Base-by-base conservation (phyloP, 2,888 invertebrate species). In the Deilephila porcellus region DNA sequence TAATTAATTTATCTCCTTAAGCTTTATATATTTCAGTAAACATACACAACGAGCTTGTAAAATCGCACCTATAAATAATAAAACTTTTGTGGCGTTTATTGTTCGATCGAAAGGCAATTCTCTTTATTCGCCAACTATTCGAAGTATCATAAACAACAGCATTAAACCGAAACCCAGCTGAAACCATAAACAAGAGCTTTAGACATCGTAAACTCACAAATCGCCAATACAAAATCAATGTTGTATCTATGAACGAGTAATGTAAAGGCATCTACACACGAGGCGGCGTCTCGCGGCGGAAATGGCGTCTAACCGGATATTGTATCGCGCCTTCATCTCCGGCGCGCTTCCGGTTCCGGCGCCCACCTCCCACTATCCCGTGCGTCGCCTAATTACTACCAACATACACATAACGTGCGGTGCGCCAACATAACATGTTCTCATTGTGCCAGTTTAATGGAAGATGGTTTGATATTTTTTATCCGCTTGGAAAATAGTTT, bases 261-360 rank as follows among this genome's bases (percentile, higher is more conserved):
- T 77, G 74, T 75, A 76, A 85, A 88, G 89, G 86, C 85, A 81
- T 85, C 83, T 88, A 89, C 91, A 92, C 90, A 90, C 89, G 87
- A 85, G 73, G 86, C 86, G 86, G 86, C 90, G 88, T 91, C 91
- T 90, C 92, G 91, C 90, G 92, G 91, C 93, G 94, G 94, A 94
- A 93, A 93, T 93, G 91, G 93, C 93, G 92, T 91, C 92, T 91
- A 92, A 93, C 94, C 94, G 94, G 94, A 94, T 94, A 94, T 94
- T 94, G 94, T 94, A 94, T 94, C 94, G 94, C 92, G 94, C 92
- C 94, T 94, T 94, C 94, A 94, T 94, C 94, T 94, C 94, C 94
- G 94, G 94, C 89, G 86, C 79, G 90, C 92, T 92, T 93, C 93
- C 94, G 91, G 87, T 91, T 93, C 93, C 92, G 89, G 86, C 87